These are phyloP conservation scores for Bombus difficillimus DNA, from an alignment of 1,140 invertebrate species.

Conservation along the genomic window DNA sequence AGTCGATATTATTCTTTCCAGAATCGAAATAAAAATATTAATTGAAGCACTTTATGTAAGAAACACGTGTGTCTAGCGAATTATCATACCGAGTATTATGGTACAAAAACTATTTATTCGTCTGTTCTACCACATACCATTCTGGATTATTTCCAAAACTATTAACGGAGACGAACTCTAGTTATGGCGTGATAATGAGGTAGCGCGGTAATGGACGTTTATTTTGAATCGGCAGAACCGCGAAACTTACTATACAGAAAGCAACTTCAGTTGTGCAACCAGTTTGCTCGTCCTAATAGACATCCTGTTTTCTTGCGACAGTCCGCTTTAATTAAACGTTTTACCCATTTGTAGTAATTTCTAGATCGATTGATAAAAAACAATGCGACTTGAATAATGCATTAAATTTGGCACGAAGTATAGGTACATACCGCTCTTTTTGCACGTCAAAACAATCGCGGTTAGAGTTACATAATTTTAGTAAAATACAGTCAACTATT, in stretches of 20 bases:
- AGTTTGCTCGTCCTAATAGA: not conserved
- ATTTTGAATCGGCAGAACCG: conserved; percentile 27
- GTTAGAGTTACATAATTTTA: too few species aligned
- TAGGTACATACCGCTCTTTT: too few species aligned
- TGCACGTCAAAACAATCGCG: too few species aligned
- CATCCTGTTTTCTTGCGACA: not conserved
- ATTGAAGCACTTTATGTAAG: too few species aligned
- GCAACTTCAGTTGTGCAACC: conserved; percentile 7
- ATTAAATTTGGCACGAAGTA: not conserved
- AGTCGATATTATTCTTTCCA: not conserved
- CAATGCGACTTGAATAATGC: not conserved
- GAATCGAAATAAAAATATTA: not conserved
- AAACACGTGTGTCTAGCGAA: not conserved
- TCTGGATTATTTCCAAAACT: conserved; percentile 39
- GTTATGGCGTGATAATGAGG: conserved; percentile 22
- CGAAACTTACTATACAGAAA: not conserved
- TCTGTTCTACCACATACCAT: too few species aligned
- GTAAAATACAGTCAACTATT: too few species aligned
- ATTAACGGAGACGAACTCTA: not conserved
- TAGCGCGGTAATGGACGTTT: conserved; percentile 23
- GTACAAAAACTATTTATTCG: not conserved
- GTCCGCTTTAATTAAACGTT: not conserved
- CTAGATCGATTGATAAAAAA: not conserved
- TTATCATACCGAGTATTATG: not conserved
- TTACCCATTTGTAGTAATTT: not conserved